A percentile compares a stretch with the other conserved stretches of the same genome.
These are phyloP conservation scores for Helogale parvula DNA, from an alignment of 2,113 vertebrate species.

Conservation along the genomic window DNA sequence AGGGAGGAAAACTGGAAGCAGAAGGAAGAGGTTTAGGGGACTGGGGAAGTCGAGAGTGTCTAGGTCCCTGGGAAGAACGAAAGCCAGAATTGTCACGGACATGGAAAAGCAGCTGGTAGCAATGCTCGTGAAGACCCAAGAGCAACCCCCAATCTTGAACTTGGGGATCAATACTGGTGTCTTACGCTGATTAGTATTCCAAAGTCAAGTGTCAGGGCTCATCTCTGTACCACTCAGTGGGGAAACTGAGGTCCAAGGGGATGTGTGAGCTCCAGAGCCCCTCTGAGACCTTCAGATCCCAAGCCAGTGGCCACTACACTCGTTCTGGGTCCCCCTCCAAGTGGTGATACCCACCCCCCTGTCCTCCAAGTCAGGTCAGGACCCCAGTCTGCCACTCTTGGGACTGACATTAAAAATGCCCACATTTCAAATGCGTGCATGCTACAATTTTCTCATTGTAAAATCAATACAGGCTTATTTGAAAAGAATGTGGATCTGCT, in stretches of 20 bases:
- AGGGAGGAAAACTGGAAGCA: not conserved
- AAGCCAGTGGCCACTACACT: not conserved
- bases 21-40: not conserved
- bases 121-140: not conserved
- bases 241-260: not conserved
- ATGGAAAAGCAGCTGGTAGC: not conserved
- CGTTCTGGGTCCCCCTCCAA: not conserved
- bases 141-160: not conserved
- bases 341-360: not conserved
- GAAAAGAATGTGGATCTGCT: conserved; percentile 29
- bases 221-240: not conserved
- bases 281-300: not conserved
- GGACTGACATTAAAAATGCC: not conserved
- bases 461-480: conserved; percentile 66
- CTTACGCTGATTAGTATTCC: not conserved
- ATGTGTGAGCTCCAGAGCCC: not conserved
- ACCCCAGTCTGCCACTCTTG: not conserved
- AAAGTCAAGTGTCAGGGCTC: not conserved
- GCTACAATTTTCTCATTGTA: conserved; percentile 59
- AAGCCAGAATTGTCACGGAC: not conserved
- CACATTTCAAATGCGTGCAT: conserved; percentile 38
- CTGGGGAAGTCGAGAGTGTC: not conserved
- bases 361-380: not conserved
- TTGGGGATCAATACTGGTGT: not conserved
- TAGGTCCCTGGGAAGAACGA: not conserved